Evolutionary conservation across 2,797 vertebrate species (phyloP).

Genomic region (Nothura maculosa): DNA sequence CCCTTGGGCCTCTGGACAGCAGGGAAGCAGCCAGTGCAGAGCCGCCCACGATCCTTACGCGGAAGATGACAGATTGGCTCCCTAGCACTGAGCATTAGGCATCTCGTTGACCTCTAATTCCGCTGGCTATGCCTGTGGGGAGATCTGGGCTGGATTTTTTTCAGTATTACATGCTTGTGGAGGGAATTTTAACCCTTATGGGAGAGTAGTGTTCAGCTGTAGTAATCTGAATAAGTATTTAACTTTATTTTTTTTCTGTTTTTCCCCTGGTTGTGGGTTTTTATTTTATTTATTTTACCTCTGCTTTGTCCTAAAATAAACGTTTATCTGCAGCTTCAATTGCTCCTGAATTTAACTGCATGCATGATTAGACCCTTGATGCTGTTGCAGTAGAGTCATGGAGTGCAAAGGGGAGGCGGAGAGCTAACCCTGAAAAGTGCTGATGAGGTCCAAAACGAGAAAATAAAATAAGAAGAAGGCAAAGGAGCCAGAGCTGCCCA

Average conservation of each 20-base stretch:
- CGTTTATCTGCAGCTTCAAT: neutral
- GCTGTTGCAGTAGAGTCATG: neutral
- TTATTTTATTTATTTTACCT: neutral
- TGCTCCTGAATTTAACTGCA: neutral
- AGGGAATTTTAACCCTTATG: neutral
- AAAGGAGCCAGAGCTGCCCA: neutral
- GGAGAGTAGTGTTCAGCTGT: neutral
- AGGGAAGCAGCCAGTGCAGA: neutral
- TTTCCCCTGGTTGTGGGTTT: neutral
- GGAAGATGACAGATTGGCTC: neutral
- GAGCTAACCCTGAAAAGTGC: neutral
- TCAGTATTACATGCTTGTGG: neutral
- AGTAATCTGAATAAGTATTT: neutral
- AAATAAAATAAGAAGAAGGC: neutral
- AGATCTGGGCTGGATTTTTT: neutral
- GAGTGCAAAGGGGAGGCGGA: neutral
- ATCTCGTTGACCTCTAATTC: neutral
- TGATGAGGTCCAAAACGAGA: neutral
- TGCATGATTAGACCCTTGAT: neutral
- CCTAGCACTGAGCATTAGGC: neutral
- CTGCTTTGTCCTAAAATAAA: neutral
- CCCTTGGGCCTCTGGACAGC: accelerated
- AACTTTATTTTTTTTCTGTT: neutral
- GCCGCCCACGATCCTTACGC: accelerated
- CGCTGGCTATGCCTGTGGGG: neutral